Conservation (phyloP, 2,888 invertebrate genomes). For the Aquatica leii region DNA sequence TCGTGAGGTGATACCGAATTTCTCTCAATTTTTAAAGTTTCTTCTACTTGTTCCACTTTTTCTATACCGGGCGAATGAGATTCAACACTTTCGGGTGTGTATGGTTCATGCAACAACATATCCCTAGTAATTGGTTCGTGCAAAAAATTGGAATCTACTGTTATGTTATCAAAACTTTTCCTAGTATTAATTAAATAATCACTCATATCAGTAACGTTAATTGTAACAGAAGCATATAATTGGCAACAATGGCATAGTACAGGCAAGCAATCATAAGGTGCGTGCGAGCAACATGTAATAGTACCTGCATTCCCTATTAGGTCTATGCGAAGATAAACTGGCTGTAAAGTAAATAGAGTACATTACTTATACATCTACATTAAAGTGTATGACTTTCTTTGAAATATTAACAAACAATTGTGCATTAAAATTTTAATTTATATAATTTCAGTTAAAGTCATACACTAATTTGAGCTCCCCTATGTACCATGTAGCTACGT, state of each 20-base stretch:
- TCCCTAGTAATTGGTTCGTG: slow-evolving; percentile 63
- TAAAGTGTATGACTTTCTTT: slow-evolving; percentile 12
- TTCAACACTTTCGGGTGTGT: slow-evolving; percentile 84
- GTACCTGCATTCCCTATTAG: slow-evolving; percentile 81
- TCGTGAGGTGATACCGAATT: slow-evolving; percentile 68
- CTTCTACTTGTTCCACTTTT: slow-evolving; percentile 54
- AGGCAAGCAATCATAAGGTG: slow-evolving; percentile 62
- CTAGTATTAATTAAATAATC: slow-evolving; percentile 49
- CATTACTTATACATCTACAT: slow-evolving; percentile 2
- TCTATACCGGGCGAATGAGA: slow-evolving; percentile 75
- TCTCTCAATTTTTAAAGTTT: slow-evolving; percentile 39
- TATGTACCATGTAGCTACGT: too few relatives aligned
- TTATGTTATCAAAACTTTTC: slow-evolving; percentile 50
- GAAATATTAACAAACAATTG: too few relatives aligned
- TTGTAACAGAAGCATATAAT: slow-evolving; percentile 58
- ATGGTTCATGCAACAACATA: slow-evolving; percentile 70
- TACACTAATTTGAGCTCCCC: too few relatives aligned
- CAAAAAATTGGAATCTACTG: slow-evolving; percentile 61
- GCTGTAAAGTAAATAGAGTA: slow-evolving; percentile 66
- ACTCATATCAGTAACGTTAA: slow-evolving; percentile 59
- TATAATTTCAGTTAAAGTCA: too few relatives aligned
- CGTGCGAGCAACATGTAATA: slow-evolving; percentile 67
- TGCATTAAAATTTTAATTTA: too few relatives aligned
- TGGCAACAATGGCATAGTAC: slow-evolving; percentile 61
- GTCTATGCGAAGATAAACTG: slow-evolving; percentile 78